Percentiles rank a stretch among this genome's conserved stretches.
Conservation (phyloP, 2,797 vertebrate species). For the Ctenopoma kingsleyae region DNA sequence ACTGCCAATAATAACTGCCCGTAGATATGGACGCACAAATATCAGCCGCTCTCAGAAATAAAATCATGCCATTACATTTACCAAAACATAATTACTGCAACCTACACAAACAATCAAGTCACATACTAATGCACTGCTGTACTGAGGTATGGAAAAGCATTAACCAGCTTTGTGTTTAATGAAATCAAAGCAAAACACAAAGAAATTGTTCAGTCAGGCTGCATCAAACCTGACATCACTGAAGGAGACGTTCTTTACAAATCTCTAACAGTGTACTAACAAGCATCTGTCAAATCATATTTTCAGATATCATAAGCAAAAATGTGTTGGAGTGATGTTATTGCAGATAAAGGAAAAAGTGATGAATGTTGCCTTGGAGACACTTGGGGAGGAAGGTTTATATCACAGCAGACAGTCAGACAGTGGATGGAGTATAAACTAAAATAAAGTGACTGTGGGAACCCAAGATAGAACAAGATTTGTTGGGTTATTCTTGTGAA, state of each 20-base stretch:
- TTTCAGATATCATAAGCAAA: slow-evolving; percentile 32
- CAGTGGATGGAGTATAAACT: slow-evolving; percentile 15
- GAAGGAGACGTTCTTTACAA: slow-evolving; percentile 30
- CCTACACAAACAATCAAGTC: slow-evolving; percentile 68
- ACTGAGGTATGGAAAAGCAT: slow-evolving; percentile 39
- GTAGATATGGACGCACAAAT: slow-evolving; percentile 56
- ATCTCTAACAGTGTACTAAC: slow-evolving; percentile 6
- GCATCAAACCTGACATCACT: slow-evolving; percentile 11
- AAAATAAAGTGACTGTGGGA: slow-evolving; percentile 22
- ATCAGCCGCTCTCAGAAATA: slow-evolving; percentile 58
- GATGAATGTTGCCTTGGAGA: slow-evolving; percentile 71
- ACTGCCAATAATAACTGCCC: slow-evolving; percentile 76
- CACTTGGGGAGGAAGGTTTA: slow-evolving; percentile 52
- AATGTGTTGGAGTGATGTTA: slow-evolving; percentile 37
- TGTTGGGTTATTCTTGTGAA: slow-evolving; percentile 9
- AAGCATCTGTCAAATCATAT: slow-evolving; percentile 23
- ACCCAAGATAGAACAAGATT: not conserved
- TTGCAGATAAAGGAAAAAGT: slow-evolving; percentile 44
- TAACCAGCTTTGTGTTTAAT: slow-evolving; percentile 52
- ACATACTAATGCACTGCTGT: slow-evolving; percentile 51
- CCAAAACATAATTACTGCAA: slow-evolving; percentile 66
- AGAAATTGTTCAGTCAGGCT: slow-evolving; percentile 20
- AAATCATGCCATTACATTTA: slow-evolving; percentile 63
- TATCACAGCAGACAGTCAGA: slow-evolving; percentile 37
- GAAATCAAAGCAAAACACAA: slow-evolving; percentile 42